A percentile compares a stretch with the other conserved stretches of the same genome.
Conservation (phyloP, 2,888 invertebrate species). For the Antheraea assamensis region DNA sequence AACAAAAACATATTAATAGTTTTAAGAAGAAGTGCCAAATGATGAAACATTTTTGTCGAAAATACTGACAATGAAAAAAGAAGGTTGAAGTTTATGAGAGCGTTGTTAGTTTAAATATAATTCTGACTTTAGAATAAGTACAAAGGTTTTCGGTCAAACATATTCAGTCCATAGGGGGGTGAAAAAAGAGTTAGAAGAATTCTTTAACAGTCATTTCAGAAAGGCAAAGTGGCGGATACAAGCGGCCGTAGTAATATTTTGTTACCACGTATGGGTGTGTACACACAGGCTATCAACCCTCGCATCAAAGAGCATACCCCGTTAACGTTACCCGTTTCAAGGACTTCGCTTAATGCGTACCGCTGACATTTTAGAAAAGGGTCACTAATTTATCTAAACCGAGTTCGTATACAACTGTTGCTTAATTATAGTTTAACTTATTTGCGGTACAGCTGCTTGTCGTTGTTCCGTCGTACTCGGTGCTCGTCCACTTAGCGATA, state of each 20-base stretch:
- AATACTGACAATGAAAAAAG: too few relatives aligned
- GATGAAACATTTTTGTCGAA: too few relatives aligned
- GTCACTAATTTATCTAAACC: conserved; percentile 78
- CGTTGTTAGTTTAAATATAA: too few relatives aligned
- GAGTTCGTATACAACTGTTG: conserved; percentile 59
- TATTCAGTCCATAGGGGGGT: background rate
- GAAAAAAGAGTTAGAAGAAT: background rate
- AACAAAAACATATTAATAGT: background rate
- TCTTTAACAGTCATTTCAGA: background rate
- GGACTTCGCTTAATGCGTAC: conserved; percentile 63
- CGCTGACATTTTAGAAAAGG: conserved; percentile 78
- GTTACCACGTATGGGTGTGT: background rate
- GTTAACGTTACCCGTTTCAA: conserved; percentile 63
- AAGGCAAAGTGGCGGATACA: background rate
- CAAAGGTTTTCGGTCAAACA: background rate
- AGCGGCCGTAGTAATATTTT: background rate
- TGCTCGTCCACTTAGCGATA: conserved; percentile 11
- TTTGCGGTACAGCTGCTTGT: conserved; percentile 61
- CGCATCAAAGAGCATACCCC: conserved; percentile 16
- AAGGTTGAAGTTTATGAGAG: too few relatives aligned
- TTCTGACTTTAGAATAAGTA: background rate
- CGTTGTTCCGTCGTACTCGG: conserved; percentile 1
- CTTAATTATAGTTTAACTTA: conserved; percentile 80
- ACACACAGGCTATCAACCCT: conserved; percentile 7
- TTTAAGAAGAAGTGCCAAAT: background rate